Evolutionary conservation across 1,140 invertebrate genomes (phyloP).

Genomic region (Lordiphosa mommai): DNA sequence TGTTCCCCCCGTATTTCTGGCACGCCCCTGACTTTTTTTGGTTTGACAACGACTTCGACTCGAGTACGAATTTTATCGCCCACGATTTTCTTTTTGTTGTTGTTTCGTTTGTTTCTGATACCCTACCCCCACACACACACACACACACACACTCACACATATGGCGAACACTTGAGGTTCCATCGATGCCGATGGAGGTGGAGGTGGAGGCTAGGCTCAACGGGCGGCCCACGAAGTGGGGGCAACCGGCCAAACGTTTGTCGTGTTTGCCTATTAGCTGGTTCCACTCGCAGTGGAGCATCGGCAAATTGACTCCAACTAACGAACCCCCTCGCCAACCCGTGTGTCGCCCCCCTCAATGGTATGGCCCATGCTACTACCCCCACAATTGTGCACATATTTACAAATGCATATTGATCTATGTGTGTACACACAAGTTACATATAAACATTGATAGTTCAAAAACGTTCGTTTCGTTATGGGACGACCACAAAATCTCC

Average conservation of each 20-base stretch:
- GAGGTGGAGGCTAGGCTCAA: neutral
- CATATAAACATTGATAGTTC: no score
- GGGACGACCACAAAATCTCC: no score
- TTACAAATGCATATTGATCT: slow-evolving; percentile 15
- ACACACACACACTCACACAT: slow-evolving; percentile 3
- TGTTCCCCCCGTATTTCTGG: neutral
- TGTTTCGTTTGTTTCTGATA: slow-evolving; percentile 66
- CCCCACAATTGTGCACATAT: slow-evolving; percentile 8
- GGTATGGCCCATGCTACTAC: no score
- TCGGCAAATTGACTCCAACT: no score
- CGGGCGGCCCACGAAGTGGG: neutral
- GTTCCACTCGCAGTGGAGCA: no score
- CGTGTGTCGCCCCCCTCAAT: no score
- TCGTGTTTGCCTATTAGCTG: no score
- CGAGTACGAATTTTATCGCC: slow-evolving; percentile 67
- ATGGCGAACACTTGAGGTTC: neutral
- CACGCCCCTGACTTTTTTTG: slow-evolving; percentile 7
- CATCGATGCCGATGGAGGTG: neutral
- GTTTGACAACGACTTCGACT: slow-evolving; percentile 27
- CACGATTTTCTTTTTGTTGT: slow-evolving; percentile 55
- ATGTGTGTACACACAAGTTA: neutral
- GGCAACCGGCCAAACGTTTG: no score
- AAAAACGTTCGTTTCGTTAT: no score
- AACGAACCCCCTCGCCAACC: neutral
- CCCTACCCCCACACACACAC: slow-evolving; percentile 33